phyloP scores from a whole-genome alignment of 2,797 vertebrate genomes.

The Rhinoraja longicauda region DNA sequence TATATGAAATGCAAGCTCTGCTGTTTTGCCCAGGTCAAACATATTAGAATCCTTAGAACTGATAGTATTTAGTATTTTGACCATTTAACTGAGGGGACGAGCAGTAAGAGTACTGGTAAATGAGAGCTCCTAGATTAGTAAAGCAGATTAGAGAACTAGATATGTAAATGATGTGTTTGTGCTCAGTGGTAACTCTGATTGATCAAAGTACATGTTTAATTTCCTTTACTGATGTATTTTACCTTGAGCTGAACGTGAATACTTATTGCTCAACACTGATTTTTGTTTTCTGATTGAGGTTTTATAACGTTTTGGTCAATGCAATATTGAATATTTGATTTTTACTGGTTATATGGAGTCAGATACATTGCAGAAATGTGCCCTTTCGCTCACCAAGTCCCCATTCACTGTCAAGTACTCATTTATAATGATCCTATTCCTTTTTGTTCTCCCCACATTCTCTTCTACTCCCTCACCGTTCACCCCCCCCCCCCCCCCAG shows the following conservation, averaged over 20 bases:
- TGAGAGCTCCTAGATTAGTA: not conserved
- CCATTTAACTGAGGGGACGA: not conserved
- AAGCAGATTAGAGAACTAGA: not conserved
- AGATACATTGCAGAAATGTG: too few species aligned
- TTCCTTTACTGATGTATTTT: not conserved
- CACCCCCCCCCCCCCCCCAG: too few species aligned
- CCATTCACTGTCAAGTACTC: too few species aligned
- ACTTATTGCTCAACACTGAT: not conserved
- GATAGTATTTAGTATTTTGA: not conserved
- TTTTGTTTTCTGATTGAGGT: not conserved
- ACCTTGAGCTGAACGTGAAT: not conserved
- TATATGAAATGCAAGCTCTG: not conserved
- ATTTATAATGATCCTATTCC: too few species aligned
- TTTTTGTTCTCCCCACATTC: too few species aligned
- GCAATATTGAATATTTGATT: not conserved
- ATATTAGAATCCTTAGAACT: not conserved
- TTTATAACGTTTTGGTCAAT: not conserved
- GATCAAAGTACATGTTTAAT: not conserved
- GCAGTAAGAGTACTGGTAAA: not conserved
- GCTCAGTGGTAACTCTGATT: not conserved
- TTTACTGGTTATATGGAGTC: not conserved
- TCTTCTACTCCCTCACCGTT: too few species aligned
- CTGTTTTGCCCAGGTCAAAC: not conserved
- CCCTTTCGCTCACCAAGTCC: too few species aligned
- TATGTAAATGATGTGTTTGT: not conserved